Evolutionary conservation across 1,140 invertebrate genomes (phyloP).

Genomic region (Drosophila kanapiae): DNA sequence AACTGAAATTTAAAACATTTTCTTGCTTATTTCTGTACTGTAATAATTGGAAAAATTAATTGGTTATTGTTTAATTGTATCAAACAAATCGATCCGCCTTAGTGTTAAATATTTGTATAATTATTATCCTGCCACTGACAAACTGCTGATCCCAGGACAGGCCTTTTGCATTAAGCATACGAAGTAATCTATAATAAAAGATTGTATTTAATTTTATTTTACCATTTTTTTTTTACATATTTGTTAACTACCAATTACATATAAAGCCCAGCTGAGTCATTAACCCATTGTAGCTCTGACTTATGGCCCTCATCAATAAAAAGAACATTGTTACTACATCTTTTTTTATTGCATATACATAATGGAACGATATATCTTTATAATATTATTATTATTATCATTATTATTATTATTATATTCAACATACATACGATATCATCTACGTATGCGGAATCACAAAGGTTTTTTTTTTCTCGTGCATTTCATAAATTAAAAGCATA

Average conservation of each 20-base stretch:
- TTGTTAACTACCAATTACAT: conserved; percentile 37
- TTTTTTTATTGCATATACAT: conserved; percentile 57
- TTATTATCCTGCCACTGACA: conserved; percentile 27
- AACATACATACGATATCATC: conserved; percentile 28
- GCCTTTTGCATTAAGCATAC: conserved; percentile 27
- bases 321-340: conserved; percentile 23
- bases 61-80: background rate
- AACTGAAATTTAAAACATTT: background rate
- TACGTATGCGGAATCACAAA: conserved; percentile 55
- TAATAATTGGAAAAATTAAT: background rate
- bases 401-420: conserved; percentile 37
- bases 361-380: conserved; percentile 42
- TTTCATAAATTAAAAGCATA: conserved; percentile 61
- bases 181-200: conserved; percentile 21
- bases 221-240: conserved; percentile 31
- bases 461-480: conserved; percentile 37
- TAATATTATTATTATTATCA: conserved; percentile 20
- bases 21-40: background rate
- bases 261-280: conserved; percentile 35
- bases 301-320: conserved; percentile 26
- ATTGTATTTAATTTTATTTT: conserved; percentile 32
- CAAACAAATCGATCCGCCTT: conserved; percentile 9
- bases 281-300: conserved; percentile 21
- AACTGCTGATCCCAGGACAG: conserved; percentile 35
- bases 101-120: conserved; percentile 12